phyloP scores from a whole-genome alignment of 2,113 vertebrate genomes.

The Calyptomena viridis region DNA sequence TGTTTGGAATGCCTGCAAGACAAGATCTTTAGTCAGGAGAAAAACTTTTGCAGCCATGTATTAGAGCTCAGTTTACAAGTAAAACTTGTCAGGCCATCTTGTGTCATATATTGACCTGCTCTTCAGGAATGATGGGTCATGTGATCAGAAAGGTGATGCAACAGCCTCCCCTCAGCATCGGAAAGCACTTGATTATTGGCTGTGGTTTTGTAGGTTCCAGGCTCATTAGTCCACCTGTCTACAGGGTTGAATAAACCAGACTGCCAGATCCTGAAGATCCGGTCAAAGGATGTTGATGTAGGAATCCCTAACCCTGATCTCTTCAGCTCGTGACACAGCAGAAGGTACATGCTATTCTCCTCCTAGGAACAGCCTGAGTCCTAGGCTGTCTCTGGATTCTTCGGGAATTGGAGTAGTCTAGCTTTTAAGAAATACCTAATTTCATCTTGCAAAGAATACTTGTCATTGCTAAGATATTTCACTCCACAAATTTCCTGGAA shows the following conservation, averaged over 20 bases:
- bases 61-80: not conserved
- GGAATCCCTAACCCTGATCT: not conserved
- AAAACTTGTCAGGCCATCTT: not conserved
- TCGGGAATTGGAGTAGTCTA: not conserved
- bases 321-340: not conserved
- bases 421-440: not conserved
- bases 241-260: not conserved
- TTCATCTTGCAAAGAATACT: not conserved
- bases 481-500: not conserved
- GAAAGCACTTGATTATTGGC: not conserved
- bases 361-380: not conserved
- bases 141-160: not conserved
- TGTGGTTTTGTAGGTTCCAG: not conserved
- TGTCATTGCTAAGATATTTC: not conserved
- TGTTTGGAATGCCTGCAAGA: not conserved
- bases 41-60: not conserved
- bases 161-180: not conserved
- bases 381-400: not conserved
- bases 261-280: not conserved
- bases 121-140: not conserved
- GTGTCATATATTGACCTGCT: not conserved
- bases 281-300: not conserved
- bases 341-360: not conserved
- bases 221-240: not conserved
- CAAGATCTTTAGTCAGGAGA: not conserved